Conservation (phyloP, 2,888 invertebrate species). For the Acleris holmiana region DNA sequence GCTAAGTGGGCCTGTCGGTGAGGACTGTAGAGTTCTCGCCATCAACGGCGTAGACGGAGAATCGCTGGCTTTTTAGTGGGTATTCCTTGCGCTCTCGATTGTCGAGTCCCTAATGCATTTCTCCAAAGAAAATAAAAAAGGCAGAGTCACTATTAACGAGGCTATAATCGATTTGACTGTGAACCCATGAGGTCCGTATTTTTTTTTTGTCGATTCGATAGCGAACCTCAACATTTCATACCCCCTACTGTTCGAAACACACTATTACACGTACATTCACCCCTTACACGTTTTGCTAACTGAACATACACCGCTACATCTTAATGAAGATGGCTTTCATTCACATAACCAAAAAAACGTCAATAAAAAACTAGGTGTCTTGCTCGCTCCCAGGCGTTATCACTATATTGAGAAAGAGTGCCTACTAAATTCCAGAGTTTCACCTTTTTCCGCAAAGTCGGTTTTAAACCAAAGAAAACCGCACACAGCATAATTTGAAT, state of each 20-base stretch:
- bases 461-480: slow-evolving; percentile 41
- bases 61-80: no score
- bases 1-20: no score
- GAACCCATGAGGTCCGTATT: slow-evolving; percentile 26
- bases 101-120: no score
- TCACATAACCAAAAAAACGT: slow-evolving; percentile 9
- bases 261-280: slow-evolving; percentile 53
- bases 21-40: no score
- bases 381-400: no score
- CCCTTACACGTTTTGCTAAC: slow-evolving; percentile 46
- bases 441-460: slow-evolving; percentile 28
- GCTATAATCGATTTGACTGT: not conserved
- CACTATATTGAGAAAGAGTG: no score
- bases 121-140: no score
- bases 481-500: slow-evolving; percentile 63
- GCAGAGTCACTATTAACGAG: not conserved
- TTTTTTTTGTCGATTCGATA: slow-evolving; percentile 45
- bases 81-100: no score
- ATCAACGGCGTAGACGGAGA: no score
- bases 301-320: slow-evolving; percentile 60
- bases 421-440: no score
- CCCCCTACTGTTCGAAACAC: slow-evolving; percentile 46
- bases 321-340: slow-evolving; percentile 53
- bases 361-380: no score
- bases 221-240: slow-evolving; percentile 44